Conservation (phyloP, 2,113 vertebrate species). For the Lagopus muta region DNA sequence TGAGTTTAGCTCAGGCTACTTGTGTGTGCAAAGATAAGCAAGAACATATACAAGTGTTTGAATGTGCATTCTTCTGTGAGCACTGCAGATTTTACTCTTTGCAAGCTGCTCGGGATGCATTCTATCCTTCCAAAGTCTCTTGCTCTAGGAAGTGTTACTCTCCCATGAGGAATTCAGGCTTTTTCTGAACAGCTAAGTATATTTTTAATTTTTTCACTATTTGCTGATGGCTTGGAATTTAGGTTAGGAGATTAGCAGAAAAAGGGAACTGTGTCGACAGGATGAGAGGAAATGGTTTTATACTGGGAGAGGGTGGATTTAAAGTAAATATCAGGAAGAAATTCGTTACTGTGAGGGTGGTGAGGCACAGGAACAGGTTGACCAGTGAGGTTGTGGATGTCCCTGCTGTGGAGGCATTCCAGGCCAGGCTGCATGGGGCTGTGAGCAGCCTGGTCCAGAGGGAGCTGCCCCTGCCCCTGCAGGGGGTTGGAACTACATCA, state of each 20-base stretch:
- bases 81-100: background rate
- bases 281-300: no score
- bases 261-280: background rate
- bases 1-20: background rate
- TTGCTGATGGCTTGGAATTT: constrained; percentile 23
- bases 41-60: background rate
- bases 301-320: no score
- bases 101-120: background rate
- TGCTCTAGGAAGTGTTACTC: background rate
- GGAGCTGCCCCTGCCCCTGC: no score
- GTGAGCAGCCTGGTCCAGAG: no score
- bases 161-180: background rate
- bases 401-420: no score
- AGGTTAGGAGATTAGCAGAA: background rate
- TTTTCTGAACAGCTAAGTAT: background rate
- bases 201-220: background rate
- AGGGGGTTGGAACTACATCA: no score
- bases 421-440: no score
- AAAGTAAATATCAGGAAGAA: no score
- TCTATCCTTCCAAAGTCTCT: background rate
- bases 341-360: no score
- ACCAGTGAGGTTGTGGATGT: no score
- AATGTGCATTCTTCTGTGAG: background rate
- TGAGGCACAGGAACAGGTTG: no score
- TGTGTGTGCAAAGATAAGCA: background rate